A percentile compares a stretch with the other conserved stretches of the same genome.
These are phyloP conservation scores for Ambastaia sidthimunki DNA, from an alignment of 2,797 vertebrate species.

Conservation along the genomic window DNA sequence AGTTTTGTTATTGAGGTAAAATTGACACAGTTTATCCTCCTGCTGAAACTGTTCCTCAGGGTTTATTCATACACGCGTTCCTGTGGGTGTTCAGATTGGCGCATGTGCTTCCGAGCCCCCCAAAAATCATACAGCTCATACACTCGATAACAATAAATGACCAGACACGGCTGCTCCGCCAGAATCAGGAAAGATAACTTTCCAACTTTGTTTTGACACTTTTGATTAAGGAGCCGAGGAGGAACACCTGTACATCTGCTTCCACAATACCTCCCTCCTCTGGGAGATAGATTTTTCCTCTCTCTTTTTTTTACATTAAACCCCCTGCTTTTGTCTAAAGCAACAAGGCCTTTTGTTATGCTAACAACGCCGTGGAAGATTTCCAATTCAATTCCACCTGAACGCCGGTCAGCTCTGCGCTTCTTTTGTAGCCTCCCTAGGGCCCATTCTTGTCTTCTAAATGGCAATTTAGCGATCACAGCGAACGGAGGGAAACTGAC, in stretches of 20 bases:
- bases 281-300: constrained; percentile 80
- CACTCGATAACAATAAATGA: constrained; percentile 57
- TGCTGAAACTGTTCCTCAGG: background rate
- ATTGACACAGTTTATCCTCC: background rate
- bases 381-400: constrained; percentile 98
- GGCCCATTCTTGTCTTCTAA: constrained; percentile 92
- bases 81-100: background rate
- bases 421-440: constrained; percentile 85
- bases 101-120: background rate
- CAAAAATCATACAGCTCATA: background rate
- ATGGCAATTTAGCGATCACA: constrained; percentile 92
- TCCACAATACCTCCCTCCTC: constrained; percentile 80
- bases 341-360: constrained; percentile 91
- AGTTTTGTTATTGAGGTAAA: constrained; percentile 1
- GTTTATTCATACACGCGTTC: background rate
- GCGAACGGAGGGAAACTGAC: constrained; percentile 83
- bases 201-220: constrained; percentile 79
- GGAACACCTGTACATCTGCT: constrained; percentile 80
- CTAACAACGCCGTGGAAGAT: constrained; percentile 88
- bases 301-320: constrained; percentile 84
- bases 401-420: constrained; percentile 89
- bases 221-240: constrained; percentile 78
- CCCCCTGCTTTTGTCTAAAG: constrained; percentile 89
- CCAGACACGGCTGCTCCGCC: constrained; percentile 3
- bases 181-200: constrained; percentile 68